These are phyloP conservation scores for Siderastrea siderea DNA, from an alignment of 92 coral and sea anemone genomes.

Conservation along the genomic window DNA sequence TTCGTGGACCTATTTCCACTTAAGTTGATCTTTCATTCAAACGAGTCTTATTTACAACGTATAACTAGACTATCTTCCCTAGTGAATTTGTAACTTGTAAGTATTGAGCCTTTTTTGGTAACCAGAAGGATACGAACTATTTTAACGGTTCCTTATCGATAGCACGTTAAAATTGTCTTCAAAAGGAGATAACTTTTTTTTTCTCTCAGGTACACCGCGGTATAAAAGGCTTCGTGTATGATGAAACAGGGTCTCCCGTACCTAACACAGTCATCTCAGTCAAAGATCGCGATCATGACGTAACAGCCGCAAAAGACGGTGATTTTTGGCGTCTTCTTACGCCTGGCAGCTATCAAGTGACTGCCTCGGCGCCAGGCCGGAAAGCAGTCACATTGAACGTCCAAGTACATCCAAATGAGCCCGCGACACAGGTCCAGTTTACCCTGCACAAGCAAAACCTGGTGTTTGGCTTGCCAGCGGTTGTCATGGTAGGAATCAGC, in stretches of 20 bases:
- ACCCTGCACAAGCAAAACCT: slow-evolving; percentile 61
- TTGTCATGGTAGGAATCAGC: slow-evolving; percentile 72
- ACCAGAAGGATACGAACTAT: too few relatives aligned
- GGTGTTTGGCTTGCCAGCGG: slow-evolving; percentile 84
- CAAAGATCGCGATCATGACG: slow-evolving; percentile 85
- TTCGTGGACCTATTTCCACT: too few relatives aligned
- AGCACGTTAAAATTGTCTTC: too few relatives aligned
- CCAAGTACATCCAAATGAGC: slow-evolving; percentile 81
- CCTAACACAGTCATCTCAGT: slow-evolving; percentile 80
- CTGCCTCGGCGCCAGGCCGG: slow-evolving; percentile 87
- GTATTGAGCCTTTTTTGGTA: too few relatives aligned
- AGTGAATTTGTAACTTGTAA: too few relatives aligned
- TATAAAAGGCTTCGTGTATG: slow-evolving; percentile 89
- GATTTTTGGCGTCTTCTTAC: slow-evolving; percentile 97
- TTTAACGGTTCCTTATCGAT: too few relatives aligned
- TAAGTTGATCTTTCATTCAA: too few relatives aligned
- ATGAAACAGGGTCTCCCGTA: slow-evolving; percentile 86
- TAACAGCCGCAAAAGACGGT: slow-evolving; percentile 92
- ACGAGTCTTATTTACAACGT: too few relatives aligned
- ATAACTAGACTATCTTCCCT: too few relatives aligned
- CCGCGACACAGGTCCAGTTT: slow-evolving; percentile 80
- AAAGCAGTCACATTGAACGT: slow-evolving; percentile 69
- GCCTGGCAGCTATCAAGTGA: slow-evolving; percentile 88
- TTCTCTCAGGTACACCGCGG: slow-evolving; percentile 91
- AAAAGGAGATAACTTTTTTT: neutral